Percentiles rank a stretch among this genome's conserved stretches.
phyloP scores from a whole-genome alignment of 2,113 vertebrate species.

The Scytalopus superciliaris region DNA sequence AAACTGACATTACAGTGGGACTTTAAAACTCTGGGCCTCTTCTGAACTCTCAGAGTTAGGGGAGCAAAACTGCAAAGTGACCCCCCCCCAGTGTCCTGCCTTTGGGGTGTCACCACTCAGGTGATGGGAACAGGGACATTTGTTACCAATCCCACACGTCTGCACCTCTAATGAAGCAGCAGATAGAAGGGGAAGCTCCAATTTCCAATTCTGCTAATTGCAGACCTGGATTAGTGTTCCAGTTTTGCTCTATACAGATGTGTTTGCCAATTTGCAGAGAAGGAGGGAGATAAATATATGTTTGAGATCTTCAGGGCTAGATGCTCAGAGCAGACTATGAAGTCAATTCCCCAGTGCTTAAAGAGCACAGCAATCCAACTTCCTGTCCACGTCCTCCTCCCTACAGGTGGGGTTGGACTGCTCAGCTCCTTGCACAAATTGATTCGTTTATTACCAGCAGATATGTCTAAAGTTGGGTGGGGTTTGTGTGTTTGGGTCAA shows the following conservation, averaged over 20 bases:
- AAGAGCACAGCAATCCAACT: background rate
- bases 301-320: background rate
- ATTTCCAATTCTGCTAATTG: background rate
- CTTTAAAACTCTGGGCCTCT: background rate
- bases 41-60: background rate
- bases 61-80: rapidly evolving
- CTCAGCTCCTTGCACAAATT: background rate
- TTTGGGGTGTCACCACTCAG: background rate
- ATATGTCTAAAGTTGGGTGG: background rate
- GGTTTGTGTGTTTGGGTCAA: background rate
- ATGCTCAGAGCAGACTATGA: background rate
- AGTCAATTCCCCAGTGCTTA: background rate
- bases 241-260: background rate
- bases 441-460: background rate
- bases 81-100: background rate
- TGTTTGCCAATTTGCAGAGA: background rate
- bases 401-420: background rate
- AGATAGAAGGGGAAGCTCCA: background rate
- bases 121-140: background rate
- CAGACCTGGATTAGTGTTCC: background rate
- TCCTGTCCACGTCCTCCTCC: background rate
- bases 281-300: background rate
- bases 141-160: background rate
- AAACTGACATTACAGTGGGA: background rate
- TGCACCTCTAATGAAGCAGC: background rate